These are phyloP conservation scores for Spondyliosoma cantharus DNA, from an alignment of 2,797 vertebrate genomes.

Conservation along the genomic window DNA sequence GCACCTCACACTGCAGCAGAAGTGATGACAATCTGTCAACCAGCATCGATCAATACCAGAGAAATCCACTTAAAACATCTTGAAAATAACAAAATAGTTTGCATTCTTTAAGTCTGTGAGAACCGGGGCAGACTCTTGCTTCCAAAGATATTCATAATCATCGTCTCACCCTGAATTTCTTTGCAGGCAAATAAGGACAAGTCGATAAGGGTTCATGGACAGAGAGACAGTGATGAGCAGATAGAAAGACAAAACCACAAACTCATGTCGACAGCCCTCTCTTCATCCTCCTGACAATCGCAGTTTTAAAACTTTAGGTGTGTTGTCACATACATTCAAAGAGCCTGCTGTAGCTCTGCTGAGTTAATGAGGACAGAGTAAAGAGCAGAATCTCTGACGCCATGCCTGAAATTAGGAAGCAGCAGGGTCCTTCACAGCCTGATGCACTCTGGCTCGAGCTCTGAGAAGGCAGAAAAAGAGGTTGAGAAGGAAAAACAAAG, in stretches of 20 bases:
- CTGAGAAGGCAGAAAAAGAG: constrained; percentile 17
- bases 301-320: constrained; percentile 6
- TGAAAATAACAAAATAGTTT: neutral
- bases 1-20: constrained; percentile 12
- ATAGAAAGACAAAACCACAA: constrained; percentile 4
- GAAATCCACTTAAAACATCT: neutral
- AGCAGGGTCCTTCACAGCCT: constrained; percentile 40
- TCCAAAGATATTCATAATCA: constrained; percentile 1
- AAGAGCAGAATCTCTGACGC: constrained; percentile 20
- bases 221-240: constrained; percentile 5
- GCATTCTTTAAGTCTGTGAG: neutral
- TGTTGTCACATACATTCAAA: constrained; percentile 7
- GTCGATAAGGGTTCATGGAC: constrained; percentile 19
- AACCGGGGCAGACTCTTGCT: neutral
- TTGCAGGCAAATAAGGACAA: constrained; percentile 50
- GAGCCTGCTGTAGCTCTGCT: constrained; percentile 16
- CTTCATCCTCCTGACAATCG: neutral
- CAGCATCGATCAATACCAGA: fast-evolving
- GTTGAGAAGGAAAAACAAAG: neutral
- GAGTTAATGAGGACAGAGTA: constrained; percentile 22
- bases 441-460: constrained; percentile 49
- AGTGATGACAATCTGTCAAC: neutral
- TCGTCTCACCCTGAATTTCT: constrained; percentile 30
- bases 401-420: constrained; percentile 37
- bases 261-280: constrained; percentile 9